phyloP scores from a whole-genome alignment of 2,797 vertebrate species.

The Pantherophis alleghaniensis region DNA sequence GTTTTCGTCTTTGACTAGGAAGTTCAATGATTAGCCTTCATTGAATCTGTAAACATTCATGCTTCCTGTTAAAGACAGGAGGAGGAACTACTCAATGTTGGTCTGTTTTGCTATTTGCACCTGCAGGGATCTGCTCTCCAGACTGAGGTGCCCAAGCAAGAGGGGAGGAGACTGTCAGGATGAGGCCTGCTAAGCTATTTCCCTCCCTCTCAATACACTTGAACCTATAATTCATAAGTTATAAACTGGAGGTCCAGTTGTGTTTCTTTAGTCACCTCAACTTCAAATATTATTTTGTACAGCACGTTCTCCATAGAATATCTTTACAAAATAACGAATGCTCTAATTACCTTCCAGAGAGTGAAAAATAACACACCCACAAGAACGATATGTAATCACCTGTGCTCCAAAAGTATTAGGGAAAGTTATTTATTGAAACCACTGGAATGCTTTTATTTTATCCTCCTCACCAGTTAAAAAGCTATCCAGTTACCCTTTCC shows the following conservation, averaged over 20 bases:
- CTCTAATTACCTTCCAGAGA: constrained; percentile 55
- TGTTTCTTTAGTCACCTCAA: constrained; percentile 57
- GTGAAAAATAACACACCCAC: constrained; percentile 59
- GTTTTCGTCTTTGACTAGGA: constrained; percentile 73
- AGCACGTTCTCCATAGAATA: constrained; percentile 57
- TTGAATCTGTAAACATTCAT: constrained; percentile 70
- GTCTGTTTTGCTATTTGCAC: constrained; percentile 49
- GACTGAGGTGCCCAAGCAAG: constrained; percentile 32
- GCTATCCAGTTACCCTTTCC: constrained; percentile 46
- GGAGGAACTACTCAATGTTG: constrained; percentile 59
- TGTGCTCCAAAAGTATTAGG: constrained; percentile 19
- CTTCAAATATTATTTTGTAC: constrained; percentile 69
- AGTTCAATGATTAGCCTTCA: constrained; percentile 69
- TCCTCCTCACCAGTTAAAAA: constrained; percentile 53
- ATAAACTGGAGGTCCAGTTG: constrained; percentile 64
- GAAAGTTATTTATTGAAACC: constrained; percentile 48
- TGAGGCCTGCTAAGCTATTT: constrained; percentile 60
- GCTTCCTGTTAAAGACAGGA: constrained; percentile 62
- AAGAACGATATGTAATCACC: constrained; percentile 37
- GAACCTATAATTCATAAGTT: constrained; percentile 69
- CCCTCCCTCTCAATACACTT: constrained; percentile 46
- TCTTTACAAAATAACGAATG: constrained; percentile 21
- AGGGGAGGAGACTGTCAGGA: constrained; percentile 46
- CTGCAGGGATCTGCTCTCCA: constrained; percentile 43
- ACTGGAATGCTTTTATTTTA: constrained; percentile 40